Base-by-base conservation (phyloP, 2,113 vertebrate genomes). In the Nerophis ophidion region DNA sequence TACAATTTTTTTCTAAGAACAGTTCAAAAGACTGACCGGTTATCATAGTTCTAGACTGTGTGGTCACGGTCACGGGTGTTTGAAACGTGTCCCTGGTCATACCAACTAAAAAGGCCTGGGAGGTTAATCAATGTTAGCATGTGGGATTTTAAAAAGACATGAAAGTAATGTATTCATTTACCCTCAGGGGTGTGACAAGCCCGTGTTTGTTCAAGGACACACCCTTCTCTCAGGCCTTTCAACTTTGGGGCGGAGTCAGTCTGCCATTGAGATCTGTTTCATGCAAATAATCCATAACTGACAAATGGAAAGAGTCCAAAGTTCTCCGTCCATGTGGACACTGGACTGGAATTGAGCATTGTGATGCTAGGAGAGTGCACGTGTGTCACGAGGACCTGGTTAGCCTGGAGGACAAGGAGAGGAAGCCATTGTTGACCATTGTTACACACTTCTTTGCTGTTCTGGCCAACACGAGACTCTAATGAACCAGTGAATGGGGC, bases 301-400 rank as follows among this genome's bases (percentile, higher is more conserved):
- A 19, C 57, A 42, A 61, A 66, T 44, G 40, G 62, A 67, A 34
- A 52, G 49, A 14, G 36, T 40, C 3, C 11, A 16, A 36, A n/a
- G 17, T 48, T 40, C 47, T 19, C 33, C 14, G 36, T 36, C 12
- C 35, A 4, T 17, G 38, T 60, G 16, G 8, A 9, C 5, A 49
- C 3, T 0, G 10, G 34, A 26, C 5, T 6, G 8, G 16, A 42
- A 56, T n/a, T 17, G 42, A 42, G 36, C 33, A 26, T 34, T 40
- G 57, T 57, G 52, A 61, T n/a, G 1, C n/a, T 40, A 36, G 26
- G 19, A 19, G 53, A 61, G 77, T 79, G 71, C 40, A 57, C 60
- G 50, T 35, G 68, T 53, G 79, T 84, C 79, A 78, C 65, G 60
- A 61, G 66, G 65, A 76, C 65, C 57, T 16, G 35, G 56, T 84